Conservation (phyloP, 2,113 vertebrate genomes). For the Ibidorhyncha struthersii region DNA sequence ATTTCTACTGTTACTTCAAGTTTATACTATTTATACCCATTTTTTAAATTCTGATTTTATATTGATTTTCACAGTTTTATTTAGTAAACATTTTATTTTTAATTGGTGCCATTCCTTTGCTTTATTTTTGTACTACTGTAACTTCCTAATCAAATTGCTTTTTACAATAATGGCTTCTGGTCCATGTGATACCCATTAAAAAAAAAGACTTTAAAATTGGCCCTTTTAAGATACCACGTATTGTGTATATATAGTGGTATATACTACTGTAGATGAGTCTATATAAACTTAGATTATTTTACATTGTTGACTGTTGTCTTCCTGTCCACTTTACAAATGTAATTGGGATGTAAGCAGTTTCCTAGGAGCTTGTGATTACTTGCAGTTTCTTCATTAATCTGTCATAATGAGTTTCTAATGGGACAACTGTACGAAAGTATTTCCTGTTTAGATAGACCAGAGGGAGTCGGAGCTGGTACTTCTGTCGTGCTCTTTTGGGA, state of each 20-base stretch:
- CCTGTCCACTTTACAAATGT: background rate
- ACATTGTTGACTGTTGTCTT: background rate
- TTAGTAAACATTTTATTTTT: background rate
- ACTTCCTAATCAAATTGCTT: background rate
- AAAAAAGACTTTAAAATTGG: background rate
- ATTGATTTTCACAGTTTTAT: background rate
- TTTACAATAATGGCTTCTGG: background rate
- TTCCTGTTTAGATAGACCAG: conserved; percentile 3
- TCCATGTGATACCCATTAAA: background rate
- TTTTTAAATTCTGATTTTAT: background rate
- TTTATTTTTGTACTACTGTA: background rate
- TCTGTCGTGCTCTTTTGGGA: background rate
- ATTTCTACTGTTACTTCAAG: background rate
- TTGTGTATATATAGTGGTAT: background rate
- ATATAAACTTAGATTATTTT: background rate
- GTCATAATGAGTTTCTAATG: conserved; percentile 6
- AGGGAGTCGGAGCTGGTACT: background rate
- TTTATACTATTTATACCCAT: background rate
- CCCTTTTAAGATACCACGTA: background rate
- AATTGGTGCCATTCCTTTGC: background rate
- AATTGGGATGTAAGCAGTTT: background rate
- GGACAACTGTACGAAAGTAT: background rate
- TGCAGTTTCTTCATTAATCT: conserved; percentile 27
- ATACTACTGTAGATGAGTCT: background rate
- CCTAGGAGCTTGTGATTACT: background rate